Conservation (phyloP, 2,888 invertebrate genomes). For the Sarcophaga variegata region DNA sequence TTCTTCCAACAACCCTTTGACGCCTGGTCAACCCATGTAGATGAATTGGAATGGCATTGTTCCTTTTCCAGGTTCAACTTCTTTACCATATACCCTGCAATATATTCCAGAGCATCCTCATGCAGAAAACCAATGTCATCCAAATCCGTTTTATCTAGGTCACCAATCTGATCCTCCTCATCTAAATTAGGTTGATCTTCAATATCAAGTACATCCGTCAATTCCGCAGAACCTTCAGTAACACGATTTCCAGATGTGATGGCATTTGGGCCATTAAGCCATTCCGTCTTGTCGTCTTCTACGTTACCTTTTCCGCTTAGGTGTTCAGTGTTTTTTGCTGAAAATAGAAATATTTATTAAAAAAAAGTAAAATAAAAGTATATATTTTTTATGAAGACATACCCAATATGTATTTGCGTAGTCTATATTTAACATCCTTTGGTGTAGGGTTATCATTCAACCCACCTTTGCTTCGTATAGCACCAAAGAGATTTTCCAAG, state of each 20-base stretch:
- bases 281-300: too few relatives aligned
- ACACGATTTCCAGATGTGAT: too few relatives aligned
- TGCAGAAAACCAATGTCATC: constrained; percentile 2
- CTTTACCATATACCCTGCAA: neutral
- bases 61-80: neutral
- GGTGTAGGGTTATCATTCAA: neutral
- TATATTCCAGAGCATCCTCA: neutral
- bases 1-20: constrained; percentile 16
- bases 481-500: constrained; percentile 4
- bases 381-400: neutral
- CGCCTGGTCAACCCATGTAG: neutral
- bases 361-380: neutral
- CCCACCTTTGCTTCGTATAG: neutral
- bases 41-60: too few relatives aligned
- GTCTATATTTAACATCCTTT: neutral
- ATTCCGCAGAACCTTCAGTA: too few relatives aligned
- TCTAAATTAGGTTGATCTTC: neutral
- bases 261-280: too few relatives aligned
- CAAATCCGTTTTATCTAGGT: neutral
- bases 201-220: too few relatives aligned
- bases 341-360: neutral
- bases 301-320: too few relatives aligned
- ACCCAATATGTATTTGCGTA: neutral
- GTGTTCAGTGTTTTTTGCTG: neutral
- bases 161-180: neutral